A percentile compares a stretch with the other conserved stretches of the same genome.
Conservation (phyloP, 2,113 vertebrate genomes). For the Perccottus glenii region DNA sequence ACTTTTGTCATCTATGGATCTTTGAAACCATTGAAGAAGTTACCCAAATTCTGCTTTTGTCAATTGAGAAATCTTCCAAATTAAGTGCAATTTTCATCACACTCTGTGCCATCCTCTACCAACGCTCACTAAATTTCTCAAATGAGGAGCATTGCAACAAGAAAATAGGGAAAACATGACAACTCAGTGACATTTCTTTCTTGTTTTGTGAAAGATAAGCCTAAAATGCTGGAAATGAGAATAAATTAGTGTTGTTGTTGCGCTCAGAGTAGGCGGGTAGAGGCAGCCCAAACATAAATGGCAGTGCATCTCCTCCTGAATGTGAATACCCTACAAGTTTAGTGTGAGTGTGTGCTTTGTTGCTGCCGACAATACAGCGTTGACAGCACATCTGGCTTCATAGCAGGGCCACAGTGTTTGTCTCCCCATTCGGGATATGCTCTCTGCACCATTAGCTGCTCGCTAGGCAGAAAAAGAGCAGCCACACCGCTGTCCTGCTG, state of each 20-base stretch:
- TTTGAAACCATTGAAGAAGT: not conserved
- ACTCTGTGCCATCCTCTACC: conserved; percentile 4
- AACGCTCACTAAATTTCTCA: conserved; percentile 10
- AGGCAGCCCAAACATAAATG: conserved; percentile 35
- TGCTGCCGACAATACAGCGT: conserved; percentile 59
- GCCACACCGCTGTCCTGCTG: conserved; percentile 42
- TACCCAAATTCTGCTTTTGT: not conserved
- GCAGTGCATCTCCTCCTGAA: conserved; percentile 31
- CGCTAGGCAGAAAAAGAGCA: conserved; percentile 68
- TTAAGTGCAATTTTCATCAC: conserved; percentile 6
- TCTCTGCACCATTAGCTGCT: conserved; percentile 75
- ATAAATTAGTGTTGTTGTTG: conserved; percentile 20
- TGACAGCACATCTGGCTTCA: conserved; percentile 75
- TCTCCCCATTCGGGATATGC: conserved; percentile 56
- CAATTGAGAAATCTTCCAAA: conserved; percentile 1
- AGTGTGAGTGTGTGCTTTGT: conserved; percentile 68
- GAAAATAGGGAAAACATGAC: conserved; percentile 2
- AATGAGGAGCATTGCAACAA: conserved; percentile 10
- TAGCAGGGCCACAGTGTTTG: conserved; percentile 55
- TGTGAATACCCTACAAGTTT: conserved; percentile 52
- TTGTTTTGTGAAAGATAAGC: conserved; percentile 19
- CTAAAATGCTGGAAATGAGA: conserved; percentile 21
- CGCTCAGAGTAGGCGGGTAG: conserved; percentile 22
- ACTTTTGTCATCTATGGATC: conserved; percentile 4
- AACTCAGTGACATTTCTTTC: not conserved